Conservation (phyloP, 1,140 invertebrate species). For the Lucilia sericata region DNA sequence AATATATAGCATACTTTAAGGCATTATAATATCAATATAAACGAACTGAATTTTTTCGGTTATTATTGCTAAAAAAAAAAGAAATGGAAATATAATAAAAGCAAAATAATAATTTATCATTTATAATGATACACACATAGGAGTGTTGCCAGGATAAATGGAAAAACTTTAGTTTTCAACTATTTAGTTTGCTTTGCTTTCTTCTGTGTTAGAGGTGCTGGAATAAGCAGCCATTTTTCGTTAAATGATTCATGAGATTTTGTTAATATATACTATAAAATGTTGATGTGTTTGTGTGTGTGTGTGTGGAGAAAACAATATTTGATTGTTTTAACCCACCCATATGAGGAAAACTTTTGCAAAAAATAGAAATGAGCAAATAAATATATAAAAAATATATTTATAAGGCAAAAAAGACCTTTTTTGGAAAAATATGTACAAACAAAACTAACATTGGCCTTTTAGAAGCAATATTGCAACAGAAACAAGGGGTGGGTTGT, state of each 20-base stretch:
- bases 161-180: neutral
- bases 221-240: neutral
- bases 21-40: neutral
- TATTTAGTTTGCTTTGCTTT: neutral
- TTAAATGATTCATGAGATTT: slow-evolving; percentile 17
- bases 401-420: no score
- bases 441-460: no score
- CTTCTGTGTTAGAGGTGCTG: no score
- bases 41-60: neutral
- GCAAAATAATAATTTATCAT: neutral
- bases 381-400: no score
- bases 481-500: no score
- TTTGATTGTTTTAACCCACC: slow-evolving; percentile 11
- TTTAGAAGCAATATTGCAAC: no score
- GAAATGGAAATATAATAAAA: no score
- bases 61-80: neutral
- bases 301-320: neutral
- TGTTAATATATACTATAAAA: neutral
- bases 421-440: no score
- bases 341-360: slow-evolving; percentile 4
- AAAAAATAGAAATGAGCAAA: neutral
- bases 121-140: neutral
- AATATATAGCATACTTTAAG: neutral
- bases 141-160: neutral
- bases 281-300: no score